phyloP scores from a whole-genome alignment of 1,140 invertebrate species.

The Fopius arisanus region DNA sequence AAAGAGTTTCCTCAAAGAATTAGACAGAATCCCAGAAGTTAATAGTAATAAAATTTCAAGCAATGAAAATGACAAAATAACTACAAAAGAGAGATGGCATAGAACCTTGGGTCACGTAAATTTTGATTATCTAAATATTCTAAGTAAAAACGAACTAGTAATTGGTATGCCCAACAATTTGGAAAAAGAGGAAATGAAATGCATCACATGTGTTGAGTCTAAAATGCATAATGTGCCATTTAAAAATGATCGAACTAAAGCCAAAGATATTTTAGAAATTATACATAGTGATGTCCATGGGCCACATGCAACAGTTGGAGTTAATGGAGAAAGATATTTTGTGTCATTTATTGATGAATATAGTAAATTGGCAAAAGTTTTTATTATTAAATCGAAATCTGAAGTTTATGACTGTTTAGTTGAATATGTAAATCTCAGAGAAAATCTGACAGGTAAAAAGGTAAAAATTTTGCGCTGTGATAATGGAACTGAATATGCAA shows the following conservation, averaged over 20 bases:
- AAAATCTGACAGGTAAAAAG: constrained; percentile 34
- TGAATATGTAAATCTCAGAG: constrained; percentile 35
- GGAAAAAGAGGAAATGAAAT: constrained; percentile 27
- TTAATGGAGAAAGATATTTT: constrained; percentile 33
- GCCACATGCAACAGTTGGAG: constrained; percentile 13
- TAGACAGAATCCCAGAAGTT: neutral
- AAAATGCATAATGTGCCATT: constrained; percentile 38
- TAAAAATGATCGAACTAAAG: constrained; percentile 25
- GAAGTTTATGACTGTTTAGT: constrained; percentile 30
- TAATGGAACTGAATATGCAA: constrained; percentile 39
- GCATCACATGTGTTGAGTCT: constrained; percentile 26
- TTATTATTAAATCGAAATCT: constrained; percentile 33
- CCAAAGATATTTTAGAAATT: constrained; percentile 30
- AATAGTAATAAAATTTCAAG: neutral
- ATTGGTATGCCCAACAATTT: constrained; percentile 26
- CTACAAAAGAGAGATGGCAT: constrained; percentile 33
- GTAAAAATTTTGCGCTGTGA: constrained; percentile 39
- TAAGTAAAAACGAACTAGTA: constrained; percentile 28
- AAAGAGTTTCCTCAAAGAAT: constrained; percentile 15
- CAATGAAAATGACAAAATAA: constrained; percentile 13
- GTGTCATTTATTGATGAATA: constrained; percentile 36
- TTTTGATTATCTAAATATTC: constrained; percentile 34
- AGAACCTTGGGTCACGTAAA: constrained; percentile 34
- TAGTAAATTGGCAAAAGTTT: constrained; percentile 34
- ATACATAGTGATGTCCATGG: constrained; percentile 33